These are phyloP conservation scores for Cyphomyrus discorhynchus DNA, from an alignment of 2,113 vertebrate genomes.

Conservation along the genomic window DNA sequence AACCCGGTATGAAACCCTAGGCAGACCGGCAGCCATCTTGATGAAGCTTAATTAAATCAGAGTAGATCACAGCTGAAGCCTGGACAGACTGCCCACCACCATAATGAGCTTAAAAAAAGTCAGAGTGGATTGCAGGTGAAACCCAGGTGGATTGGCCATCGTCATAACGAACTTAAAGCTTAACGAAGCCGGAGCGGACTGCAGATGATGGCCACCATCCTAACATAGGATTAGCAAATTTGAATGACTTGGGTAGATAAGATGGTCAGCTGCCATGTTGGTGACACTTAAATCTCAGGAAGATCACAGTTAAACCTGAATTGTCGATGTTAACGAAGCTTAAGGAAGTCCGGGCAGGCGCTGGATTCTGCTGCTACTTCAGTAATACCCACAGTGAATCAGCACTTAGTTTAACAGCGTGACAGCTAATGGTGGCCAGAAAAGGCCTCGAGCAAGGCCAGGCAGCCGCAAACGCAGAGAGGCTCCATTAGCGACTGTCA, in stretches of 20 bases:
- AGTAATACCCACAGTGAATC: background rate
- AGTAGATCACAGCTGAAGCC: background rate
- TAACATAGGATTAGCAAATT: background rate
- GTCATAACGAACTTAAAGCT: background rate
- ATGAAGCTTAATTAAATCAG: background rate
- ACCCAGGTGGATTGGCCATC: background rate
- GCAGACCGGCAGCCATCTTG: background rate
- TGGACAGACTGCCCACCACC: background rate
- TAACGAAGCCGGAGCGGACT: background rate
- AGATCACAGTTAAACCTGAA: background rate
- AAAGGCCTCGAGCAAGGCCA: background rate
- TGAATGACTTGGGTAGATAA: background rate
- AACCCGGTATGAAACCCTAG: background rate
- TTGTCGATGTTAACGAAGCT: background rate
- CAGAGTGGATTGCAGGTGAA: background rate
- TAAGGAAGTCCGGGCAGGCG: background rate
- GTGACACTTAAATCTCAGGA: background rate
- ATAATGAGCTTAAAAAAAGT: background rate
- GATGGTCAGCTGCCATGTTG: background rate
- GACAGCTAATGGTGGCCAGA: background rate
- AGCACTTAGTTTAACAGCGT: background rate
- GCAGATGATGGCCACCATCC: background rate
- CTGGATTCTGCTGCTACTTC: background rate
- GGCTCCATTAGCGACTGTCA: background rate
- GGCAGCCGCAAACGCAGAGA: background rate